Percentiles rank a stretch among this genome's conserved stretches.
These are phyloP conservation scores for Turnix velox DNA, from an alignment of 2,113 vertebrate genomes.

Conservation along the genomic window DNA sequence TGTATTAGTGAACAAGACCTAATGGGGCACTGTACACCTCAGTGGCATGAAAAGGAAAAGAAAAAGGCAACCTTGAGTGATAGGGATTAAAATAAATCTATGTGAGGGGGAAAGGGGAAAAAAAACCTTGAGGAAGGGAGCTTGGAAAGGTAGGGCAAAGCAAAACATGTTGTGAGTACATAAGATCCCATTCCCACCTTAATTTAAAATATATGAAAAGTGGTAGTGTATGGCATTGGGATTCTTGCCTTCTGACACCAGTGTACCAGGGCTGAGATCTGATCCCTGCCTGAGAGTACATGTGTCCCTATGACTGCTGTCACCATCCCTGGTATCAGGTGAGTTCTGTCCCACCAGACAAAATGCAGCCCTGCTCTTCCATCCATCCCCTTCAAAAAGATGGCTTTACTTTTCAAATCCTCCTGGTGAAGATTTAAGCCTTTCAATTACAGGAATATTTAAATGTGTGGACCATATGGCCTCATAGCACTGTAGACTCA, in stretches of 20 bases:
- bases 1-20: constrained; percentile 33
- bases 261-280: neutral
- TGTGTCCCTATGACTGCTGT: neutral
- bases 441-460: neutral
- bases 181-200: neutral
- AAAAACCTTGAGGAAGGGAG: neutral
- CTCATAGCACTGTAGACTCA: neutral
- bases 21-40: neutral
- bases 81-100: neutral
- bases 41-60: neutral
- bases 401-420: neutral
- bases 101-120: fast-evolving
- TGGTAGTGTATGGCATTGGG: neutral
- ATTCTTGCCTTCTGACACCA: neutral
- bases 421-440: neutral
- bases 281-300: neutral
- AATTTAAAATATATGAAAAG: neutral
- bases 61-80: neutral
- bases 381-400: fast-evolving
- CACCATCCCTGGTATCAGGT: neutral
- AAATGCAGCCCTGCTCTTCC: neutral
- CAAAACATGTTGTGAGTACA: neutral
- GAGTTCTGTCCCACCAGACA: neutral
- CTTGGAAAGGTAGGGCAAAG: neutral
- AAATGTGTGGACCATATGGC: neutral